Evolutionary conservation across 2,797 vertebrate genomes (phyloP), one percentile per base, ranked within the genome.

Genomic region (Eulemur albifrons): DNA sequence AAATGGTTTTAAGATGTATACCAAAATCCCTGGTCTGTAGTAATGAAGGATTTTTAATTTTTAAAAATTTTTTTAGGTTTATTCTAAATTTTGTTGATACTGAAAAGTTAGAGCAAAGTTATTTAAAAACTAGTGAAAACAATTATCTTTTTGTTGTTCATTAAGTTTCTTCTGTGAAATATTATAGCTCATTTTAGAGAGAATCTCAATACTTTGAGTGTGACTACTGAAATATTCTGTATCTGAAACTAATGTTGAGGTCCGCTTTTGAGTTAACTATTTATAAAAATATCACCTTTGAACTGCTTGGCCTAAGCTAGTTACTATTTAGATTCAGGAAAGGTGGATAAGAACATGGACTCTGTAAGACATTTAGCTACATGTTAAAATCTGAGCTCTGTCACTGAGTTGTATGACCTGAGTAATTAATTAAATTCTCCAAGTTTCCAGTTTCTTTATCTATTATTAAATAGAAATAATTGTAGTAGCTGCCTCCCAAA

Each of bases 281-380:
- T 95, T 95, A 84, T 89, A 82, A 92, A 92, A 97, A 45, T 69
- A 91, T 5, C 76, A 88, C 70, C 79, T 96, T 96, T 97, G 93
- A 90, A 90, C 59, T 81, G 2, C 3, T 50, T 79, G 20, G 40
- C 40, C 32, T 69, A 30, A 80, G 15, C 75, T 89, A 61, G 84
- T 97, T 97, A 94, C 90, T 87, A 12, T 90, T 96, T 90, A 87
- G 59, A 32, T 83, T 30, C 92, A 25, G 52, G 45, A 65, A 40
- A 96, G 21, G 48, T 94, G 48, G 48, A 7, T 72, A 59, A 76
- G 59, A 94, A 82, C 30, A 38, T 89, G 27, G 23, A 10, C 59
- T 88, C 14, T 81, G 21, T 72, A 91, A 65, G 63, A 89, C 6
- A 23, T 89, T 83, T 63, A 70, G 50, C 70, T 93, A 7, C 8